Conservation (phyloP, 2,797 vertebrate species). For the Sparidentex hasta region DNA sequence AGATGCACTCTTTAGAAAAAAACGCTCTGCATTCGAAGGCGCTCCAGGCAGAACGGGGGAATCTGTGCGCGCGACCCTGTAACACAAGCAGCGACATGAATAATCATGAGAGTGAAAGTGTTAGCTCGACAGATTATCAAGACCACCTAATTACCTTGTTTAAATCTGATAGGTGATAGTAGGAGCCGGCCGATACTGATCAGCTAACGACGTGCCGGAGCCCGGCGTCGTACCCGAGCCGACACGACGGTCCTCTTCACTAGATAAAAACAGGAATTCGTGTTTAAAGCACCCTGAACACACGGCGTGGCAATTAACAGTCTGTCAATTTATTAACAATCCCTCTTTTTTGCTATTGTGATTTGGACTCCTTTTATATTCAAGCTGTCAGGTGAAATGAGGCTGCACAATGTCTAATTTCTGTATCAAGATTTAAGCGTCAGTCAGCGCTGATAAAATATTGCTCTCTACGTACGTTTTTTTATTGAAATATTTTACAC, state of each 20-base stretch:
- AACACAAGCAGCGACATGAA: slow-evolving; percentile 33
- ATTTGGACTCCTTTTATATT: neutral
- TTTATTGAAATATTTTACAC: slow-evolving; percentile 5
- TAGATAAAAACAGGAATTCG: neutral
- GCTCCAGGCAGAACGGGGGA: slow-evolving; percentile 11
- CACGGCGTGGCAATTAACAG: too few species aligned
- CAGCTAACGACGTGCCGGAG: slow-evolving; percentile 33
- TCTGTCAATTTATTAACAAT: too few species aligned
- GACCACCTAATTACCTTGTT: slow-evolving; percentile 53
- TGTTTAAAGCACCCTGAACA: neutral
- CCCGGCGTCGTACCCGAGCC: slow-evolving; percentile 13
- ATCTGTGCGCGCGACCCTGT: neutral
- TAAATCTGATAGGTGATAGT: slow-evolving; percentile 52
- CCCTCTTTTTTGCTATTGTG: too few species aligned
- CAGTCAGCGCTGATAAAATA: neutral
- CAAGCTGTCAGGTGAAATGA: slow-evolving; percentile 10
- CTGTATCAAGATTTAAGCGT: neutral
- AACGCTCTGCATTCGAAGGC: slow-evolving; percentile 23
- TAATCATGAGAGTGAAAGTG: slow-evolving; percentile 42
- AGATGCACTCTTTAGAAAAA: slow-evolving; percentile 29
- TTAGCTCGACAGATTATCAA: slow-evolving; percentile 48
- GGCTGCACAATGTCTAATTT: slow-evolving; percentile 1
- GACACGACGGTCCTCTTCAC: neutral
- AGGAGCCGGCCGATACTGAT: slow-evolving; percentile 48
- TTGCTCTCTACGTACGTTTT: neutral